These are phyloP conservation scores for Zygothrica quintamaculata DNA, from an alignment of 2,888 invertebrate species.

Conservation along the genomic window DNA sequence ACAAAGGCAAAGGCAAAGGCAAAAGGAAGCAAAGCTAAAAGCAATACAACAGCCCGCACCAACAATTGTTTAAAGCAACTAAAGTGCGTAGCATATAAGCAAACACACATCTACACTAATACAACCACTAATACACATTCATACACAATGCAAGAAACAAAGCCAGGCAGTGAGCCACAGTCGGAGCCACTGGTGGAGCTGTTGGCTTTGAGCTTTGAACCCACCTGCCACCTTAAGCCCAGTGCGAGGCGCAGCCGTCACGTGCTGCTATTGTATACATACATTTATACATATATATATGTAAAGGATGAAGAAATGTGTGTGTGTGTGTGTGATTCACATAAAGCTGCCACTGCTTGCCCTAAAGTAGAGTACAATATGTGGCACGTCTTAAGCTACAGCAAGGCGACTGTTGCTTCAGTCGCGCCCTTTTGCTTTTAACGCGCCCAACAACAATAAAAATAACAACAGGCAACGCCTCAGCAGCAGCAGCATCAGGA, in stretches of 20 bases:
- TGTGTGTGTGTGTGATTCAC: conserved; percentile 27
- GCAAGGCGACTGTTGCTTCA: conserved; percentile 70
- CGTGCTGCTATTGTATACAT: conserved; percentile 34
- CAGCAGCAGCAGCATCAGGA: conserved; percentile 7
- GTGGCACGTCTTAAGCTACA: conserved; percentile 66
- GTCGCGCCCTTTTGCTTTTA: conserved; percentile 73
- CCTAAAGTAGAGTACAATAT: conserved; percentile 63
- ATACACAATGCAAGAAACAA: conserved; percentile 20
- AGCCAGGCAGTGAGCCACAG: conserved; percentile 34
- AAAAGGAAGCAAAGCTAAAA: conserved; percentile 28
- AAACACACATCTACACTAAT: conserved; percentile 7
- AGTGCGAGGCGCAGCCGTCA: conserved; percentile 50
- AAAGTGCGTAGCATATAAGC: conserved; percentile 65
- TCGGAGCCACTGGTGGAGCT: conserved; percentile 22
- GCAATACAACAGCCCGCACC: conserved; percentile 34
- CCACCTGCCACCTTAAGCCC: conserved; percentile 54
- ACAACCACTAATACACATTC: neutral
- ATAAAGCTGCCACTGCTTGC: conserved; percentile 43
- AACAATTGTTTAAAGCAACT: conserved; percentile 72
- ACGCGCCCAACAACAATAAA: conserved; percentile 63
- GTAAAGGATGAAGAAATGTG: too few relatives aligned
- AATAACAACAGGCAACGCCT: conserved; percentile 50
- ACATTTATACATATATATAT: conserved; percentile 1
- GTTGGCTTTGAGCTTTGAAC: conserved; percentile 40
- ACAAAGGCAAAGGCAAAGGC: conserved; percentile 36